Conservation (phyloP, 2,113 vertebrate species). For the Sula dactylatra region DNA sequence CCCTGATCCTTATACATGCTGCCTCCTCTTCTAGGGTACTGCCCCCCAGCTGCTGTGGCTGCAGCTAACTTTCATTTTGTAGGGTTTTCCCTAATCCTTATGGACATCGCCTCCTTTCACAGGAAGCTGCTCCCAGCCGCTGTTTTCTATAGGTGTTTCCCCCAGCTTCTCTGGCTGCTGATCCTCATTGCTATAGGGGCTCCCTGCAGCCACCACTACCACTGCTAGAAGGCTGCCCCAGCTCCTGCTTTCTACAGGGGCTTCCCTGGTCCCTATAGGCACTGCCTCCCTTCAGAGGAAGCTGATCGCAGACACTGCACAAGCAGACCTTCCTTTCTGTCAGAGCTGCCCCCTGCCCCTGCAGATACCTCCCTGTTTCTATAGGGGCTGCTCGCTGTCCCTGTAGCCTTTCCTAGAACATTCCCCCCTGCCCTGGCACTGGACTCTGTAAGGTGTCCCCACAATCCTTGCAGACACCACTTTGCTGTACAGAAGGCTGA, state of each 20-base stretch:
- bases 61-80: background rate
- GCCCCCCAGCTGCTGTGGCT: background rate
- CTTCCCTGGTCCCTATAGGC: background rate
- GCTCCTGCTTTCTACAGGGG: background rate
- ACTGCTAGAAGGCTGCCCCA: background rate
- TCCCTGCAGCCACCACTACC: background rate
- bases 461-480: background rate
- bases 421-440: accelerated
- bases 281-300: background rate
- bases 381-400: accelerated
- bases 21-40: background rate
- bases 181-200: background rate
- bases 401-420: background rate
- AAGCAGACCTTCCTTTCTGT: background rate
- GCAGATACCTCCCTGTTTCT: background rate
- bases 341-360: background rate
- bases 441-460: background rate
- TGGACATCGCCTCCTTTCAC: background rate
- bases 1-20: background rate
- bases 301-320: background rate
- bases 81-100: background rate
- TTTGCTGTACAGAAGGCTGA: background rate
- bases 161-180: background rate
- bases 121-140: background rate
- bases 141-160: background rate